Conservation (phyloP, 2,888 invertebrate species). For the Prenolepis imparis region DNA sequence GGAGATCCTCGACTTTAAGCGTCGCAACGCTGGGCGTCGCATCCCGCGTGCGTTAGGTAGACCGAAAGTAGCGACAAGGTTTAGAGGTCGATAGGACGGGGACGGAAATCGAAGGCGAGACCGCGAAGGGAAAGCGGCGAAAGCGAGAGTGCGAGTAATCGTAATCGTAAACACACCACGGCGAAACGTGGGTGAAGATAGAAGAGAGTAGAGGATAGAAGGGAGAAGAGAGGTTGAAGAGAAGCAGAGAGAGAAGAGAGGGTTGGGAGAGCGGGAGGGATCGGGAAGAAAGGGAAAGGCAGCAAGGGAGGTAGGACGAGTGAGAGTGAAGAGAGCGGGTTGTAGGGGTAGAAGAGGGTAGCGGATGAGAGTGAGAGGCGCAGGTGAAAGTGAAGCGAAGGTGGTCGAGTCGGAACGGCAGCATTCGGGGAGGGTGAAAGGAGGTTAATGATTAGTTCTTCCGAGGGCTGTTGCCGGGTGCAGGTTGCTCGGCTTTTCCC, state of each 20-base stretch:
- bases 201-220: not conserved
- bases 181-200: conserved; percentile 53
- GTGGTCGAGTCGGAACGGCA: conserved; percentile 72
- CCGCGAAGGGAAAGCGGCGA: conserved; percentile 51
- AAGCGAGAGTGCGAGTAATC: conserved; percentile 69
- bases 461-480: conserved; percentile 85
- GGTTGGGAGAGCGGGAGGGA: not conserved
- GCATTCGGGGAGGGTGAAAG: conserved; percentile 78
- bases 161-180: conserved; percentile 68
- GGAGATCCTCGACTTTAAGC: conserved; percentile 48
- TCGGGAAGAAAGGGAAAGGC: conserved; percentile 42
- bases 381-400: conserved; percentile 82
- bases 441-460: conserved; percentile 85
- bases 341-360: conserved; percentile 32
- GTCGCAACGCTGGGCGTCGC: conserved; percentile 29
- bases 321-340: conserved; percentile 47
- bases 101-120: conserved; percentile 56
- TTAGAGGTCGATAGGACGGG: conserved; percentile 67
- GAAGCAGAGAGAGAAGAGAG: not conserved
- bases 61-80: conserved; percentile 58
- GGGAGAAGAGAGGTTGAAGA: not conserved
- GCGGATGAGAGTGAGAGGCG: conserved; percentile 62
- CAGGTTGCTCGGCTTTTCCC: conserved; percentile 81
- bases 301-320: conserved; percentile 12
- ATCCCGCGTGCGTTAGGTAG: conserved; percentile 26